These are phyloP conservation scores for Cassiopea xamachana DNA, from an alignment of 30 jellyfish, hydroid and myxozoan species.

Conservation along the genomic window DNA sequence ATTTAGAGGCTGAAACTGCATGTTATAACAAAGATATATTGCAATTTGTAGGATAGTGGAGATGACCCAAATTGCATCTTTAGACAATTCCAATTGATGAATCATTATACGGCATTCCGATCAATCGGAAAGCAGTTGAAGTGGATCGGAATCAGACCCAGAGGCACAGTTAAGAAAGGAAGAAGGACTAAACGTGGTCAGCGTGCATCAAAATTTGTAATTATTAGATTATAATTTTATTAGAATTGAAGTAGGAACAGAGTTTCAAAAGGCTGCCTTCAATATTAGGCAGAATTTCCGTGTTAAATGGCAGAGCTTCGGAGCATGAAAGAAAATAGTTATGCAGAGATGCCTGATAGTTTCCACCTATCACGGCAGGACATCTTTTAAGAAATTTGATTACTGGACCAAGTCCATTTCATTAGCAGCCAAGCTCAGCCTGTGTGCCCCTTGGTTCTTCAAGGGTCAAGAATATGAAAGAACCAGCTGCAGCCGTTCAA, in stretches of 20 bases:
- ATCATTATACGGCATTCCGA: slow-evolving; percentile 66
- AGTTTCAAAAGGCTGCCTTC: background rate
- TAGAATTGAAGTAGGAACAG: background rate
- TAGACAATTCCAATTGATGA: slow-evolving; percentile 25
- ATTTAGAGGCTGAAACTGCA: no score
- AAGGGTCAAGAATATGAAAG: no score
- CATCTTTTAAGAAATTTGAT: no score
- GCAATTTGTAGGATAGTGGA: slow-evolving; percentile 29
- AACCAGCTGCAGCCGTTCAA: no score
- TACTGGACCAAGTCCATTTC: no score
- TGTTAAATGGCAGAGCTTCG: no score
- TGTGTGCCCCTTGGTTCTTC: no score
- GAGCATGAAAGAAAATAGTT: no score
- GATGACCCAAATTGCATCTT: slow-evolving; percentile 37
- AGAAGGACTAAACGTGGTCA: slow-evolving; percentile 63
- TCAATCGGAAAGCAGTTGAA: slow-evolving; percentile 9
- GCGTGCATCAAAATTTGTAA: slow-evolving; percentile 50
- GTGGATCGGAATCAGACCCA: slow-evolving; percentile 55
- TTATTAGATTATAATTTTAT: slow-evolving; percentile 7
- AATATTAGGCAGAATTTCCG: no score
- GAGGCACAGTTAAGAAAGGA: slow-evolving; percentile 43
- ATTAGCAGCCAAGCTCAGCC: no score
- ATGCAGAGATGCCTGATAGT: no score
- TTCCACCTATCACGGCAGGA: no score
- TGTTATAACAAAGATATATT: background rate